phyloP scores from a whole-genome alignment of 2,797 vertebrate genomes.

The Cuniculus paca region DNA sequence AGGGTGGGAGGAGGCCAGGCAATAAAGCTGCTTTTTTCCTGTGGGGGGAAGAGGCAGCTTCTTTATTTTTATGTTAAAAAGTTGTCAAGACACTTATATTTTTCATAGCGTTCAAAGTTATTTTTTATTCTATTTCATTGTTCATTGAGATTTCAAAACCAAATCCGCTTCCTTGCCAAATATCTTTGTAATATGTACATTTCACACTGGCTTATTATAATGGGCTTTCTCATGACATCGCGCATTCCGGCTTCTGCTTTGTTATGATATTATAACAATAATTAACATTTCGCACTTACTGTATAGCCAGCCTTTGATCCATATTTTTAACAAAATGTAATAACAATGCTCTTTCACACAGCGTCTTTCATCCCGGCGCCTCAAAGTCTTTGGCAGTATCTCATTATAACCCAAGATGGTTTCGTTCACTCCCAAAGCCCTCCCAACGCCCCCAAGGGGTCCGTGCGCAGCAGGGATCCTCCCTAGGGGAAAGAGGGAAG shows the following conservation, averaged over 20 bases:
- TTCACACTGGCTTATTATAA: slow-evolving; percentile 82
- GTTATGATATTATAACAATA: slow-evolving; percentile 85
- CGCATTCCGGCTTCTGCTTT: slow-evolving; percentile 76
- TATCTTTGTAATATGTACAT: slow-evolving; percentile 72
- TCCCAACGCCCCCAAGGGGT: slow-evolving; percentile 66
- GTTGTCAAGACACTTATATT: slow-evolving; percentile 82
- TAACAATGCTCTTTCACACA: slow-evolving; percentile 75
- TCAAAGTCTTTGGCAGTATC: slow-evolving; percentile 72
- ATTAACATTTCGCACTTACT: slow-evolving; percentile 83
- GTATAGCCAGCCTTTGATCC: slow-evolving; percentile 82
- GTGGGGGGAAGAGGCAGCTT: slow-evolving; percentile 62
- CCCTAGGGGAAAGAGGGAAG: background rate
- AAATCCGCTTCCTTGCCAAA: slow-evolving; percentile 69
- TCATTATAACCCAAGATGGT: slow-evolving; percentile 68
- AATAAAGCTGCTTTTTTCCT: slow-evolving; percentile 31
- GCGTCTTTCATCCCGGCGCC: slow-evolving; percentile 60
- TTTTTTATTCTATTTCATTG: slow-evolving; percentile 79
- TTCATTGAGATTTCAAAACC: slow-evolving; percentile 78
- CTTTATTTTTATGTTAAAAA: slow-evolving; percentile 75
- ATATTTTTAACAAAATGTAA: slow-evolving; percentile 84
- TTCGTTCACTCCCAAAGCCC: slow-evolving; percentile 52
- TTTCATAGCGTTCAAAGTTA: slow-evolving; percentile 78
- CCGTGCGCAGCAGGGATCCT: slow-evolving; percentile 29
- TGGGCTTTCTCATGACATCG: slow-evolving; percentile 68
- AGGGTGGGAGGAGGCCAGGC: background rate